A percentile compares a stretch with the other conserved stretches of the same genome.
These are phyloP conservation scores for Nomada flava DNA, from an alignment of 2,888 invertebrate species.

Conservation along the genomic window DNA sequence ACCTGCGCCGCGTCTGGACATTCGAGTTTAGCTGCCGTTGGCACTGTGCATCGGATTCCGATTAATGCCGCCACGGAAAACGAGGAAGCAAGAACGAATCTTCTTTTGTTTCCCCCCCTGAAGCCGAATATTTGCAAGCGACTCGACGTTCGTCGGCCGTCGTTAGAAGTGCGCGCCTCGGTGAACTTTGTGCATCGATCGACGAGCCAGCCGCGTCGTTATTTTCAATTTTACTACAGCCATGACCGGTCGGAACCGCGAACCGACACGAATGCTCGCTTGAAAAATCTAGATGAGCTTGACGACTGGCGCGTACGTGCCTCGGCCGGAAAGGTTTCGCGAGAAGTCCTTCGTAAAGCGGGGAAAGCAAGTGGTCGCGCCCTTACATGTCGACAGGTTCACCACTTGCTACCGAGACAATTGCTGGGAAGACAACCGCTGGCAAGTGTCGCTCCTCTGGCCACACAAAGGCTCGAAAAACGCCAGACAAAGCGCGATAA, in stretches of 20 bases:
- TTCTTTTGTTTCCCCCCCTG: background rate
- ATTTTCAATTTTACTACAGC: too few species aligned
- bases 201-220: too few species aligned
- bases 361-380: constrained; percentile 8
- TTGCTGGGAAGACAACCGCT: constrained; percentile 63
- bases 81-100: constrained; percentile 31
- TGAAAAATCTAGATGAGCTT: too few species aligned
- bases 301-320: too few species aligned
- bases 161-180: too few species aligned
- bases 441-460: constrained; percentile 67
- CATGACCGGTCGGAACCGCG: background rate
- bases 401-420: constrained; percentile 60
- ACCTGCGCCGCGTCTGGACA: constrained; percentile 27
- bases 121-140: constrained; percentile 33
- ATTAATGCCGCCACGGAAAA: constrained; percentile 56
- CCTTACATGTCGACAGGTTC: constrained; percentile 44
- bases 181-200: too few species aligned
- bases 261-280: background rate
- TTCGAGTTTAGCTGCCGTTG: constrained; percentile 51
- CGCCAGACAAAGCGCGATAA: constrained; percentile 43
- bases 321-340: background rate
- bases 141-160: too few species aligned
- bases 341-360: constrained; percentile 16
- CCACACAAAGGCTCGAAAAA: constrained; percentile 57
- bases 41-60: constrained; percentile 30